Base-by-base conservation (phyloP, 2,113 vertebrate species). In the Pollimyrus isidori region DNA sequence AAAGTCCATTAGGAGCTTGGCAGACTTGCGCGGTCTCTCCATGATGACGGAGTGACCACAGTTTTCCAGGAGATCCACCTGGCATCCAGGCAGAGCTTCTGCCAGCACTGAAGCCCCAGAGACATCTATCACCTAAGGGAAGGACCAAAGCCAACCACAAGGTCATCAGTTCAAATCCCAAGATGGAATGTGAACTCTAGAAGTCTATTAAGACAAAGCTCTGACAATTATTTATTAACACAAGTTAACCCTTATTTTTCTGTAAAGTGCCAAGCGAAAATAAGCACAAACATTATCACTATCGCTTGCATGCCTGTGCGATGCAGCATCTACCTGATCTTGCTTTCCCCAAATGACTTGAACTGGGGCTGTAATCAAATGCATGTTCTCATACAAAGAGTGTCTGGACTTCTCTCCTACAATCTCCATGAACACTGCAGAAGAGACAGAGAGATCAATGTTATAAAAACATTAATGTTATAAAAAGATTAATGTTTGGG, bases 301-400 rank as follows among this genome's bases (percentile, higher is more conserved):
- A 48, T 88, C 39, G 3, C 49, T 50, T 50, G 49, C 49, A 15
- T 50, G 49, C 11, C 13, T 50, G 49, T 15, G 49, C 13, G 15
- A 50, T 50, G 13, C 49, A 15, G 13, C 11, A 19, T 88, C 0
- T 95, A 99, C 98, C 98, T 97, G 96, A 93, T 99, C 98, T 84
- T 99, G 96, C 69, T 96, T 97, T 26, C 98, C 98, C 98, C 98
- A 99, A 92, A 99, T 96, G 91, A 99, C 96, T 92, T 97, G 98
- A 0, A 97, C 95, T 0, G 98, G 97, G 0, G 90, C 94, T 83
- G 95, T 97, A 94, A 99, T 98, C 94, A 97, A 96, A 91, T 93
- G 95, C 95, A 99, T 94, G 92, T 96, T 96, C 89, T 97, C 94
- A 1, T 99, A 96, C 50, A 99, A 95, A 0, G 93, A 94, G 87